Evolutionary conservation across 2,113 vertebrate species (phyloP), one percentile per base, ranked within the genome.

Genomic region (Cebus imitator): DNA sequence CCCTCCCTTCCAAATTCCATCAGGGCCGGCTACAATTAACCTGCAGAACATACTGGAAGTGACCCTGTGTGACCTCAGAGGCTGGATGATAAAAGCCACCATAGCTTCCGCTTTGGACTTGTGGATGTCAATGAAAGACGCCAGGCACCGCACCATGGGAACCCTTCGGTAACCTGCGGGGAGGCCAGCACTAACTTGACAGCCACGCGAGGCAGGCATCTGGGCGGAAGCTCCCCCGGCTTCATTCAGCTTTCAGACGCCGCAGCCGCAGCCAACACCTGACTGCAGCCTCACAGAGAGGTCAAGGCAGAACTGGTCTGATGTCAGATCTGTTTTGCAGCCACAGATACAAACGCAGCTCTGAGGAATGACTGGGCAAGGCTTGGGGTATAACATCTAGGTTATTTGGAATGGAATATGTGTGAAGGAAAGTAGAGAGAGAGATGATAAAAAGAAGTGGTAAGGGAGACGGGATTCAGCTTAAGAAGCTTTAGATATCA

Each of bases 381-480:
- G n/a, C 72, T 52, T 2, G 40, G 27, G 21, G 21, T 12, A 16
- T 6, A 21, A 27, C 12, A 1, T 6, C 3, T 0, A 70, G 58
- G 86, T 50, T 6, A 66, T 30, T 6, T 78, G 43, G 18, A 78
- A 17, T 25, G 8, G 10, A 37, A 13, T 5, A 25, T 40, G 8
- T 27, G 2, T 66, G 2, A 50, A 72, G 70, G 30, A 3, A 18
- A 30, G 14, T 1, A 57, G 40, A 48, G n/a, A 70, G 35, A 78
- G 43, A 8, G 8, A 17, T 0, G 45, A 7, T 3, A 9, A 5
- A 64, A 3, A 32, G 30, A 11, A 12, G 35, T 10, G 20, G 27
- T n/a, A 10, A 11, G 23, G 43, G 25, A 12, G 16, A 23, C 0
- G 21, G 20, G 43, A 6, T 8, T 61, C 52, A 20, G 35, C 11